Evolutionary conservation across 2,113 vertebrate species (phyloP), one percentile per base, ranked within the genome.

Genomic region (Brienomyrus longianalis): DNA sequence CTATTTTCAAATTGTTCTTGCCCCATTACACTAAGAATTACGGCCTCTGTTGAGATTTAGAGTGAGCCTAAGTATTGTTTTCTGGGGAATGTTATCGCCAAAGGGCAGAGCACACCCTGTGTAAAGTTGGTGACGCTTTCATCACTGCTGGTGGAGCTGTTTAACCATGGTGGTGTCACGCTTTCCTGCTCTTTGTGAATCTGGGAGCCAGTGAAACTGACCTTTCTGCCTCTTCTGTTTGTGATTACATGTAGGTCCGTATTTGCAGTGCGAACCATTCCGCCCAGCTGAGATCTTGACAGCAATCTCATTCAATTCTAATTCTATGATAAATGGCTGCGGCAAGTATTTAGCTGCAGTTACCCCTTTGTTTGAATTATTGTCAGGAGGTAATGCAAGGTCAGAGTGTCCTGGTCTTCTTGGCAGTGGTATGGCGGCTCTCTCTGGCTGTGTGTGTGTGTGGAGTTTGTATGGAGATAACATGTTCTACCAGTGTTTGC

Each of bases 161-260:
- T 93, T 93, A 59, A 90, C 92, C 90, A 91, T 92, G 92, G 92
- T 90, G 92, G 88, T 88, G 91, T 89, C 91, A 48, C 85, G 90
- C 85, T 21, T 80, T 92, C 50, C 50, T 23, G 39, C 59, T 90
- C 48, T 88, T 59, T 87, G 89, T 52, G 51, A 91, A 21, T 45
- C 43, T n/a, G 13, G 80, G 88, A 50, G 35, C 17, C 5, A 35
- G 66, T 51, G 62, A 89, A 43, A 62, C 27, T 8, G 27, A 39
- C n/a, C 62, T 83, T 23, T 43, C 17, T 50, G 8, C 2, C 43
- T 15, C 43, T n/a, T 50, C 35, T 39, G n/a, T 43, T 50, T 70
- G 50, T 19, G 17, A 39, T n/a, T 31, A 85, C 9, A 5, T 43
- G 15, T 31, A 45, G 39, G 11, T 54, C 15, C 15, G 39, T 59